Evolutionary conservation across 2,888 invertebrate species (phyloP), one percentile per base, ranked within the genome.

Genomic region (Cacoxenus indagator): DNA sequence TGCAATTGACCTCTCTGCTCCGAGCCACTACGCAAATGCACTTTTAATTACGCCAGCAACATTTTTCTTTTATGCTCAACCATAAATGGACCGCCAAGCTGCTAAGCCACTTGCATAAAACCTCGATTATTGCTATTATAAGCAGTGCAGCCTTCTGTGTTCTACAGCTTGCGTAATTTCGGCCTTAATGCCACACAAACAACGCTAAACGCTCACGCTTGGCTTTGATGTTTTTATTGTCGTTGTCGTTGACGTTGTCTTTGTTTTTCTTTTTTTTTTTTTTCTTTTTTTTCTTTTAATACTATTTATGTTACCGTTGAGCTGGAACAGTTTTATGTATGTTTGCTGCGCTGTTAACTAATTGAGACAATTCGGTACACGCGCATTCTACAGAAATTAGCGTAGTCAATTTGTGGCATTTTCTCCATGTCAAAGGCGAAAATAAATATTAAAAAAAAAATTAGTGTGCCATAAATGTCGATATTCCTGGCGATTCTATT

Each of bases 21-120:
- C 22, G 14, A 55, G 14, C 14, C 78, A 72, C 81, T 77, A 81
- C 70, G 68, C 80, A 83, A 80, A 80, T 80, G 79, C 71, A 73
- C 79, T 80, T 80, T 80, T 80, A 80, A 80, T 80, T 80, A 83
- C 83, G 83, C 83, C 75, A 78, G 82, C 76, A 67, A 74, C 8
- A 77, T 78, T 75, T 76, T n/a, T n/a, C n/a, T n/a, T 78, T 73
- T 70, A 76, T 76, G 69, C 70, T 69, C 76, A 70, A 31, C 67
- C 46, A 22, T 61, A 24, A 37, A 22, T 37, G 19, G 26, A n/a
- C n/a, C n/a, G n/a, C 22, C 17, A 11, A 29, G 17, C 37, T 19
- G 17, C 19, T 1, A 17, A 22, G 51, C 51, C 22, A 51, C 24
- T 22, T 11, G 51, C 55, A 27, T 27, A 55, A 55, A 55, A 9